Evolutionary conservation across 2,888 invertebrate genomes (phyloP).

Genomic region (Sarcophaga carnaria): DNA sequence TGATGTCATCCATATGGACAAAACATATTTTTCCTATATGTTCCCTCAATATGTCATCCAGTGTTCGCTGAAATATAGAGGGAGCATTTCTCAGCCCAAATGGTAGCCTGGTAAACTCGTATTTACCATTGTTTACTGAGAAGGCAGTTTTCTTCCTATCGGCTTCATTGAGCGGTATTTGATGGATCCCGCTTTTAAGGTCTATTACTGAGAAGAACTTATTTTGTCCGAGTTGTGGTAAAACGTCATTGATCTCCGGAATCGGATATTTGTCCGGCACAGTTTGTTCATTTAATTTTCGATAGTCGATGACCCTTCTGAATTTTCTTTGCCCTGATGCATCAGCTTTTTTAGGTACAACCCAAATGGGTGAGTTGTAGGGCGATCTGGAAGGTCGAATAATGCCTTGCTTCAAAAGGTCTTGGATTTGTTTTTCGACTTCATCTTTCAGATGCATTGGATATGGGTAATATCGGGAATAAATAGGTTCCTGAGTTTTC

Average conservation of each 20-base stretch:
- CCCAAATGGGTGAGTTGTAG: no score
- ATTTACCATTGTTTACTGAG: slow-evolving; percentile 28
- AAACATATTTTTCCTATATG: no score
- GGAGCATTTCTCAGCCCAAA: background rate
- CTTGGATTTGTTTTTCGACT: slow-evolving; percentile 30
- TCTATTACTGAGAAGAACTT: slow-evolving; percentile 38
- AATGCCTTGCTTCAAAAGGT: slow-evolving; percentile 13
- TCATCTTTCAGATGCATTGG: slow-evolving; percentile 29
- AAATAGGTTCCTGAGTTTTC: background rate
- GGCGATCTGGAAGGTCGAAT: slow-evolving; percentile 10
- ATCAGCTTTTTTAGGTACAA: no score
- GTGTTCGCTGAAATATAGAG: background rate
- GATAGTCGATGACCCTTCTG: no score
- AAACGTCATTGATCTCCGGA: slow-evolving; percentile 27
- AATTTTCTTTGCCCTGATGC: no score
- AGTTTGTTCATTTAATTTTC: no score
- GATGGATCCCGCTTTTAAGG: slow-evolving; percentile 30
- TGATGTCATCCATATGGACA: background rate
- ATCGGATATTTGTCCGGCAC: slow-evolving; percentile 20
- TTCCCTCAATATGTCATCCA: background rate
- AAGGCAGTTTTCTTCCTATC: slow-evolving; percentile 26
- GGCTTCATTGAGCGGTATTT: slow-evolving; percentile 21
- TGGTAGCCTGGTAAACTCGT: slow-evolving; percentile 7
- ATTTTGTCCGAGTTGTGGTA: slow-evolving; percentile 22
- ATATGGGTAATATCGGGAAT: slow-evolving; percentile 32